Percentiles rank a stretch among this genome's conserved stretches.
phyloP scores from a whole-genome alignment of 2,797 vertebrate genomes.

The Alcedo quadribrachys region DNA sequence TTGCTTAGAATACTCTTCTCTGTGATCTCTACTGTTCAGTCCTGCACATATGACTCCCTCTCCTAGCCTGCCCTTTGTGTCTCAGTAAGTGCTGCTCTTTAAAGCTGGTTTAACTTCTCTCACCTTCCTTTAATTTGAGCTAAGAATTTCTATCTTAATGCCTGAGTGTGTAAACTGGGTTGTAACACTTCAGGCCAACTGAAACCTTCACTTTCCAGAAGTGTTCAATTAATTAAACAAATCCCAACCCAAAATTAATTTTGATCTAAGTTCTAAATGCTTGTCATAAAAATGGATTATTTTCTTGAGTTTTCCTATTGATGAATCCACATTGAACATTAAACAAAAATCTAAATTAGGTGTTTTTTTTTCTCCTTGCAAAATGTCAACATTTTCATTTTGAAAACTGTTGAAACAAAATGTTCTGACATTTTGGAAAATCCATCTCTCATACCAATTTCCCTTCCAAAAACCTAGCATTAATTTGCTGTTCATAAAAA shows the following conservation, averaged over 20 bases:
- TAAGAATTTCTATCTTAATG: background rate
- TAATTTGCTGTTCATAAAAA: constrained; percentile 25
- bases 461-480: constrained; percentile 30
- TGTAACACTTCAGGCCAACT: background rate
- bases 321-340: constrained; percentile 1
- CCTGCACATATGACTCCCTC: background rate
- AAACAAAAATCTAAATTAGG: background rate
- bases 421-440: constrained; percentile 60
- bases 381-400: constrained; percentile 57
- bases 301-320: constrained; percentile 4
- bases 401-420: constrained; percentile 58
- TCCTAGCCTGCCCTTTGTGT: background rate
- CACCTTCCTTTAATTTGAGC: background rate
- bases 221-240: constrained; percentile 20
- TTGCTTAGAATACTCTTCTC: background rate
- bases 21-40: background rate
- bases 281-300: constrained; percentile 9
- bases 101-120: background rate
- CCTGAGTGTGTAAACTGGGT: background rate
- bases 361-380: background rate
- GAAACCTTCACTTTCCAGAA: constrained; percentile 23
- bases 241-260: background rate
- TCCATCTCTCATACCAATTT: constrained; percentile 6
- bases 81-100: background rate
- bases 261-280: background rate